Base-by-base conservation (phyloP, 2,888 invertebrate species). In the Thysanoteuthis rhombus region DNA sequence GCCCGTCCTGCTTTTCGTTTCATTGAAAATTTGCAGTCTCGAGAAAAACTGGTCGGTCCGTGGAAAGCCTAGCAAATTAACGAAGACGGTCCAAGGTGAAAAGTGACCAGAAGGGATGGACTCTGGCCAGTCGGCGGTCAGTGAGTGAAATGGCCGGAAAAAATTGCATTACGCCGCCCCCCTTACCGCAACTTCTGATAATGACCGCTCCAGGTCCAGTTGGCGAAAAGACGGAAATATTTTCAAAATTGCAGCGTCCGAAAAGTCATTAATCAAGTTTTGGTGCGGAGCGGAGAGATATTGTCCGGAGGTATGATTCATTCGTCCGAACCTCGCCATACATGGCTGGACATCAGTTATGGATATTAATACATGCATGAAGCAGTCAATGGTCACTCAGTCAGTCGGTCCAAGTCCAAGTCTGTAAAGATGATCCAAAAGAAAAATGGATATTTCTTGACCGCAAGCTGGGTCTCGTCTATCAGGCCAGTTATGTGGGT, bases 121-220 rank as follows among this genome's bases (percentile, higher is more conserved):
- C 75, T 75, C 16, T 16, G n/a, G 75, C 75, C 75, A 75, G 75
- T n/a, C 75, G 12, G n/a, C 16, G 75, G 75, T 75, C 75, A 75
- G 75, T 75, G 12, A 75, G 75, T 75, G 75, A 75, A 75, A 75
- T 75, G 75, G 75, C 75, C 75, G 75, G 75, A 75, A 75, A 75
- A 75, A 75, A 75, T 75, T 75, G 75, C 75, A 75, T 75, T 75
- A 75, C 75, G 36, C 75, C n/a, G 19, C 1, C n/a, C 75, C 75
- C n/a, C 75, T 75, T 16, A 75, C n/a, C n/a, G 75, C 36, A n/a
- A 75, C 75, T n/a, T 36, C 75, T n/a, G n/a, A 75, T 75, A 75
- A 75, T 75, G 75, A 75, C n/a, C 75, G 75, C 75, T 75, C 75
- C n/a, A 75, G 75, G 75, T 75, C n/a, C n/a, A 75, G n/a, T 75